Conservation (phyloP, 2,797 vertebrate species). For the Helarctos malayanus region DNA sequence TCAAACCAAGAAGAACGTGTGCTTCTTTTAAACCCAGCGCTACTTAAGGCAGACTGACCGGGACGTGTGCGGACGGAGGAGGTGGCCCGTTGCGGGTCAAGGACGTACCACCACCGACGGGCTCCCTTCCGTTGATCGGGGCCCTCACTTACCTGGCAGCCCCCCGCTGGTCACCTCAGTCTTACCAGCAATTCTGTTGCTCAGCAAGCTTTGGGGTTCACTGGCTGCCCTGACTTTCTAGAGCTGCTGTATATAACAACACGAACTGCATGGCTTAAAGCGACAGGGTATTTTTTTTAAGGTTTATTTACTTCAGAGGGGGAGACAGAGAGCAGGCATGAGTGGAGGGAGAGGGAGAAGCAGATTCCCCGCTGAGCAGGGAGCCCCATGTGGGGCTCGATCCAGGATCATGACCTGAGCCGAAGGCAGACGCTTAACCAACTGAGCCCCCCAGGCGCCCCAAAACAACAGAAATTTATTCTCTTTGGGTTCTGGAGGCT, state of each 20-base stretch:
- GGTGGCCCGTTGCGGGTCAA: not conserved
- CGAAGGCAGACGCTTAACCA: too few species aligned
- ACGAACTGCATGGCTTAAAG: rapidly evolving
- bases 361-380: too few species aligned
- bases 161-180: not conserved
- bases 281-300: not conserved
- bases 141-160: not conserved
- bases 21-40: not conserved
- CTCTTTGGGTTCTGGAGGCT: not conserved
- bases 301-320: too few species aligned
- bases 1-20: rapidly evolving
- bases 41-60: not conserved
- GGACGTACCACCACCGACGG: not conserved
- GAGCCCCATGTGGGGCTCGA: not conserved
- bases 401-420: too few species aligned
- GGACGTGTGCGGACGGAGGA: not conserved
- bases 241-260: rapidly evolving
- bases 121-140: not conserved
- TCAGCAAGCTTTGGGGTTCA: not conserved
- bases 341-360: too few species aligned
- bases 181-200: not conserved
- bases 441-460: too few species aligned
- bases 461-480: not conserved
- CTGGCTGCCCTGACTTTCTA: rapidly evolving
- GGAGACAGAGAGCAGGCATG: too few species aligned